A percentile compares a stretch with the other conserved stretches of the same genome.
Conservation (phyloP, 1,140 invertebrate genomes). For the Aphidius gifuensis region DNA sequence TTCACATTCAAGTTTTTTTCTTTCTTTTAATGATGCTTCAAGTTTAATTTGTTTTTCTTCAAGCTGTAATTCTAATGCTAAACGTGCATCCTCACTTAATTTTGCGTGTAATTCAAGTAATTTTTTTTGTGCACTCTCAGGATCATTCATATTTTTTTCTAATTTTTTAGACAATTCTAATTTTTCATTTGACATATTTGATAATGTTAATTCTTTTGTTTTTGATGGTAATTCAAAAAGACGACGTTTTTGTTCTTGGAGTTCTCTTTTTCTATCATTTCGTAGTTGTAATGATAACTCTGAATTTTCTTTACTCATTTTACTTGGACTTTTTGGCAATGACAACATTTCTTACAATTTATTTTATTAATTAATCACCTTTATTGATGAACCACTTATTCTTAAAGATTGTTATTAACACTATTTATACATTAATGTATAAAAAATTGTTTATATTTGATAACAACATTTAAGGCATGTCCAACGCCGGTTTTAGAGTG, state of each 20-base stretch:
- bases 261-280: conserved; percentile 48
- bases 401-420: no score
- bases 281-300: conserved; percentile 40
- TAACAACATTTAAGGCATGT: no score
- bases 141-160: conserved; percentile 55
- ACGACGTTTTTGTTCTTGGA: conserved; percentile 51
- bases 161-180: conserved; percentile 40
- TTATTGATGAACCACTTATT: no score
- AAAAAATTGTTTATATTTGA: no score
- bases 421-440: no score
- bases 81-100: conserved; percentile 40
- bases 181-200: conserved; percentile 23
- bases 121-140: conserved; percentile 58
- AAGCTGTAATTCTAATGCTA: conserved; percentile 50
- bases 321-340: conserved; percentile 20
- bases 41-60: conserved; percentile 53
- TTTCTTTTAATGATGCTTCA: conserved; percentile 50
- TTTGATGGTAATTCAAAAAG: conserved; percentile 40
- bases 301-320: conserved; percentile 36
- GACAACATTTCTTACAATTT: conserved; percentile 18
- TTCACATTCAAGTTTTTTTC: conserved; percentile 57
- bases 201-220: conserved; percentile 33
- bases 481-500: no score
- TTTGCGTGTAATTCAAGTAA: conserved; percentile 53
- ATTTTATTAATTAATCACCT: no score